Conservation (phyloP, 1,140 invertebrate genomes). For the Delia radicum region DNA sequence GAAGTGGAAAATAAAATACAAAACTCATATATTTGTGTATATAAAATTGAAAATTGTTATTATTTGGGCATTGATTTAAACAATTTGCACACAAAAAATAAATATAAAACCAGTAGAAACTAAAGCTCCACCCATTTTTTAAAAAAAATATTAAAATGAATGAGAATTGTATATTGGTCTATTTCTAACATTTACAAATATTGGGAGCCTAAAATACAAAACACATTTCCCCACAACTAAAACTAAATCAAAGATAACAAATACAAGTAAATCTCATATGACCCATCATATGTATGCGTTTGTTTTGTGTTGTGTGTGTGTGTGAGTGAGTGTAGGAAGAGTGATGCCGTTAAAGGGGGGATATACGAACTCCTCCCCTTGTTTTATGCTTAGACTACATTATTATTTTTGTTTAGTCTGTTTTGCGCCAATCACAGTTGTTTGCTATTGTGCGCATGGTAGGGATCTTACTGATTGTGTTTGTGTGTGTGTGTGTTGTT, state of each 20-base stretch:
- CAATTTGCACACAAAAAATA: background rate
- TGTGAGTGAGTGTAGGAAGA: background rate
- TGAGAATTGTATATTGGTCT: background rate
- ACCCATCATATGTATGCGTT: background rate
- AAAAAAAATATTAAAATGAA: background rate
- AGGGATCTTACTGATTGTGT: conserved; percentile 5
- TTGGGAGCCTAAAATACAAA: background rate
- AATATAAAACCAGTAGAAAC: background rate
- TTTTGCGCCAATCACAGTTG: conserved; percentile 3
- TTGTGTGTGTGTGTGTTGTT: background rate
- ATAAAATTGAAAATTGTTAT: background rate
- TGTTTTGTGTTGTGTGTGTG: background rate
- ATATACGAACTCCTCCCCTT: background rate
- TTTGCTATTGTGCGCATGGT: conserved; percentile 15
- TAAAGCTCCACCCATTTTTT: background rate
- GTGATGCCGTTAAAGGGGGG: background rate
- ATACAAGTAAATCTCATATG: background rate
- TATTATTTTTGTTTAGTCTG: background rate
- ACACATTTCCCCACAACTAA: background rate
- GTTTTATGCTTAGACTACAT: background rate
- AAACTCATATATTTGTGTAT: background rate
- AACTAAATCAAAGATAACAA: background rate
- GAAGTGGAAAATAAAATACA: background rate
- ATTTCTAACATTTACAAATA: background rate
- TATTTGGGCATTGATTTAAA: background rate